Evolutionary conservation across 1,140 invertebrate genomes (phyloP).

Genomic region (Contarinia nasturtii): DNA sequence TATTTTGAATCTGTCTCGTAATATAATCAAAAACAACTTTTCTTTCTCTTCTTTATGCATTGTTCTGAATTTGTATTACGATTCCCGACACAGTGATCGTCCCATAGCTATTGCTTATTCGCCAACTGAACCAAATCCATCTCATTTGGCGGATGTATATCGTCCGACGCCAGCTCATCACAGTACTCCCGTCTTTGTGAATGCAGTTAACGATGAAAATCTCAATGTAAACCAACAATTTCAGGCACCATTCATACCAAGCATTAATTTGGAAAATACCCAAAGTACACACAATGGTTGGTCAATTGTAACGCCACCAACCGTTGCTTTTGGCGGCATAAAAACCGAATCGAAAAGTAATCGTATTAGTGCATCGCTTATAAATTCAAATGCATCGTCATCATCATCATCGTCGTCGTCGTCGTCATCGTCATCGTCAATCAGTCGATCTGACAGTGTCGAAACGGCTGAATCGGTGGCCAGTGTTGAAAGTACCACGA

Average conservation of each 20-base stretch:
- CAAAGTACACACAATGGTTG: constrained; percentile 32
- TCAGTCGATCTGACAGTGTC: constrained; percentile 9
- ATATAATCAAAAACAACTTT: too few relatives aligned
- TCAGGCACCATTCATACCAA: constrained; percentile 49
- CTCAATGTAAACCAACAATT: constrained; percentile 31
- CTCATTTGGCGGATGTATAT: constrained; percentile 1
- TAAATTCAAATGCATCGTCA: constrained; percentile 7
- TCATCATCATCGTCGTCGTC: not conserved
- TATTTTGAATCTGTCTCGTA: too few relatives aligned
- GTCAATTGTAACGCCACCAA: constrained; percentile 32
- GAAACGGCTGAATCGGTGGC: constrained; percentile 9
- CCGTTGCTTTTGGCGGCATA: constrained; percentile 9
- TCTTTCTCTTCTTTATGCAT: too few relatives aligned
- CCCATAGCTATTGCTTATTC: constrained; percentile 32
- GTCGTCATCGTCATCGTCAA: not conserved
- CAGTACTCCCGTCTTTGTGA: constrained; percentile 10
- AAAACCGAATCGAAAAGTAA: constrained; percentile 16
- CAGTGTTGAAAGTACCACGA: constrained; percentile 11
- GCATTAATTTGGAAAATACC: constrained; percentile 32
- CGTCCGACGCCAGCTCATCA: constrained; percentile 19
- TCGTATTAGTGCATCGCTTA: constrained; percentile 14
- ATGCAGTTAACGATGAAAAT: constrained; percentile 19
- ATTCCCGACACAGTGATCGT: constrained; percentile 12
- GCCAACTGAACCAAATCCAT: constrained; percentile 22
- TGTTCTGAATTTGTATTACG: too few relatives aligned